These are phyloP conservation scores for Myrmecobius fasciatus DNA, from an alignment of 2,113 vertebrate genomes.

Conservation along the genomic window DNA sequence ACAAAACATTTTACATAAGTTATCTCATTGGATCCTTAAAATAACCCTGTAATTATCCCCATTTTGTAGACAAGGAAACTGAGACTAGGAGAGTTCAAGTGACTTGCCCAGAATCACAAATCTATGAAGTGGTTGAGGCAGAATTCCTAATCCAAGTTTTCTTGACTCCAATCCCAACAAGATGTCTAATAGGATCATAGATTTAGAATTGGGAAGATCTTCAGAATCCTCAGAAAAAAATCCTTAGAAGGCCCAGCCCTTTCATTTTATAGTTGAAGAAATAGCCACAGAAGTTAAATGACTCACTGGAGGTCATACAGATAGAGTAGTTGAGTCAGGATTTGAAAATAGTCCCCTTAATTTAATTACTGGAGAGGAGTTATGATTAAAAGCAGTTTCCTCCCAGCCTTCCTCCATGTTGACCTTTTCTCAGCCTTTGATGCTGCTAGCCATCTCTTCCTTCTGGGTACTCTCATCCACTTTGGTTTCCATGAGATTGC, in stretches of 20 bases:
- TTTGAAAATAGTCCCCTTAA: slow-evolving; percentile 56
- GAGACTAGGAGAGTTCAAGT: background rate
- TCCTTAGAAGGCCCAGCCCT: background rate
- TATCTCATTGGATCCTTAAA: background rate
- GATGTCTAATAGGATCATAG: background rate
- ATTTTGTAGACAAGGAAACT: background rate
- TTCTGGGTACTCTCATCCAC: background rate
- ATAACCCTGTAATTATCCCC: background rate
- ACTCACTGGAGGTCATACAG: slow-evolving; percentile 36
- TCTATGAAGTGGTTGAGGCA: background rate
- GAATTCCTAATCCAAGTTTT: background rate
- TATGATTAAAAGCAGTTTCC: background rate
- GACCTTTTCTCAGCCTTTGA: background rate
- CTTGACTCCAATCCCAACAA: background rate
- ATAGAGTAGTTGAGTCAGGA: background rate
- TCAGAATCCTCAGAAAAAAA: background rate
- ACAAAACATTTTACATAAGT: background rate
- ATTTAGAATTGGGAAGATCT: background rate
- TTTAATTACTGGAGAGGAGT: slow-evolving; percentile 11
- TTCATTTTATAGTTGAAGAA: slow-evolving; percentile 41
- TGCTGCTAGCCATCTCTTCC: background rate
- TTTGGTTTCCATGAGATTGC: background rate
- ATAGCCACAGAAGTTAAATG: slow-evolving; percentile 49
- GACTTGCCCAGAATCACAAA: background rate
- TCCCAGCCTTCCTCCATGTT: background rate